Evolutionary conservation across 2,888 invertebrate species (phyloP), one percentile per base, ranked within the genome.

Genomic region (Drosophila nigricruria): DNA sequence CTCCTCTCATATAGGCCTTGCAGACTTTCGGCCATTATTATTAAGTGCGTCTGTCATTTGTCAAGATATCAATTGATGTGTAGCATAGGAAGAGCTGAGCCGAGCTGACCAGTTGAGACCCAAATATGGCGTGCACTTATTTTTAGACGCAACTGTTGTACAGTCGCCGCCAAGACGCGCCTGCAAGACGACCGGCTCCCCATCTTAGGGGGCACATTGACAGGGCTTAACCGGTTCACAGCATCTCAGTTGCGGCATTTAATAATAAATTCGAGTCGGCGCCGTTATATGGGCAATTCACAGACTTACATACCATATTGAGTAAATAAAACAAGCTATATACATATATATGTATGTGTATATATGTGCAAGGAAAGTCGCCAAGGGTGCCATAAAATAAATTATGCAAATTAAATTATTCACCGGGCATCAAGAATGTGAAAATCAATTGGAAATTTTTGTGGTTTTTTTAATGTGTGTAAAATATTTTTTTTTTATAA

Each of bases 131-230:
- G 52, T 18, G n/a, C 18, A 30, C 34, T 68, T 85, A 85, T 82
- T 88, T 83, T 85, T 82, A 73, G 77, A 64, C 45, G 30, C 45
- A 54, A 64, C 73, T 79, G 82, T 71, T 81, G 88, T 81, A 89
- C 85, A 89, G 89, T 89, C 89, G 89, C 81, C 86, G 73, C 40
- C 71, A 52, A 82, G 89, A 76, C 88, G 86, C 88, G 82, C 75
- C 84, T 49, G 71, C 53, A 32, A 60, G 75, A 64, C 63, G 62
- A 62, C 16, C 32, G 47, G 62, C 42, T 38, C 45, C 43, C 47
- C 47, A 63, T 45, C 25, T 60, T 58, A 49, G 71, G 68, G 36
- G 57, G 72, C 63, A 57, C 54, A 63, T 64, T 73, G 27, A 27
- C 40, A 36, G 36, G 14, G 50, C 62, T 56, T 49, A 64, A 87